These are phyloP conservation scores for Marcusenius ussheri DNA, from an alignment of 2,113 vertebrate genomes.

Conservation along the genomic window DNA sequence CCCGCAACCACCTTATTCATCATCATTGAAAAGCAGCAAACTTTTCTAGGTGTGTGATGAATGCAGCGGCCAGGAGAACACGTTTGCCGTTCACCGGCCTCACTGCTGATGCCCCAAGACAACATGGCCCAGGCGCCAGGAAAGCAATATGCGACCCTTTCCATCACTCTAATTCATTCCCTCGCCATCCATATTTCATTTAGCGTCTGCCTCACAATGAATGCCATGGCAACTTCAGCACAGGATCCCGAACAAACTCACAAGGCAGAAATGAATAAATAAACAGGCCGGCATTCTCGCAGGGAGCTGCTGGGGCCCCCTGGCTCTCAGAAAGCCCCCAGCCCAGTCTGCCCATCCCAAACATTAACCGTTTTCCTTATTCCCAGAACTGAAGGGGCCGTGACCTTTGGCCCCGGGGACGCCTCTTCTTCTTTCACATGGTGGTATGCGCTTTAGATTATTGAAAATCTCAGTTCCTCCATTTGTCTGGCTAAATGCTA, in stretches of 20 bases:
- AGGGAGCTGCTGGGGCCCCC: conserved; percentile 41
- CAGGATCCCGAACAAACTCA: conserved; percentile 49
- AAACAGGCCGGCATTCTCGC: conserved; percentile 58
- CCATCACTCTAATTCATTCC: conserved; percentile 67
- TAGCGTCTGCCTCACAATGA: conserved; percentile 60
- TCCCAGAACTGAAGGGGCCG: conserved; percentile 45
- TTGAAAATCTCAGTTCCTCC: conserved; percentile 65
- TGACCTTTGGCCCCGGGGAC: conserved; percentile 51
- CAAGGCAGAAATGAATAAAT: conserved; percentile 56
- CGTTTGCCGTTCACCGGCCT: conserved; percentile 46
- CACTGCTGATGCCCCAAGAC: conserved; percentile 54
- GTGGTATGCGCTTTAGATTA: conserved; percentile 47
- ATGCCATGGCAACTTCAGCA: conserved; percentile 61
- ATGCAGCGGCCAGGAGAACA: conserved; percentile 43
- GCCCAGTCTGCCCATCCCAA: conserved; percentile 54
- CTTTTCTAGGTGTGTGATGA: conserved; percentile 48
- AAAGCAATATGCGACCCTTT: conserved; percentile 60
- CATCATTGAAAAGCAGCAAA: conserved; percentile 36
- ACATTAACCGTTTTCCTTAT: conserved; percentile 40
- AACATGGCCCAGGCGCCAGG: conserved; percentile 54
- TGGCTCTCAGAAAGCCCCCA: conserved; percentile 30
- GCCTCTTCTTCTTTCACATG: background rate
- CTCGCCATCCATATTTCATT: conserved; percentile 69
- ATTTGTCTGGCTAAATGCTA: conserved; percentile 75
- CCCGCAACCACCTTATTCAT: conserved; percentile 1